phyloP scores from a whole-genome alignment of 2,113 vertebrate species.

The Pungitius pungitius region DNA sequence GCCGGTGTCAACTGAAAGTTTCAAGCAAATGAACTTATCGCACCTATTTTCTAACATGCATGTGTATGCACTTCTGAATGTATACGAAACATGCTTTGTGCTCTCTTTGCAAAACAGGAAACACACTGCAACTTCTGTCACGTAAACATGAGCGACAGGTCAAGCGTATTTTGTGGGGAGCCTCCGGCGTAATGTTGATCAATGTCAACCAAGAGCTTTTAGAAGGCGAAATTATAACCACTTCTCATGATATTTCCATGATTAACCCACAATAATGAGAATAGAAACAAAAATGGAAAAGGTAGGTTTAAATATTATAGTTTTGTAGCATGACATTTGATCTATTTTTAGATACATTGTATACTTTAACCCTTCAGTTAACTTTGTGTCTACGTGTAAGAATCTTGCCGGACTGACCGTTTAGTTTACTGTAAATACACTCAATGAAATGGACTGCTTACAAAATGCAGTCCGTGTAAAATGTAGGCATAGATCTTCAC shows the following conservation, averaged over 20 bases:
- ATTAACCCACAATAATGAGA: neutral
- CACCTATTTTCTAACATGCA: slow-evolving; percentile 47
- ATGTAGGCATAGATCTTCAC: slow-evolving; percentile 27
- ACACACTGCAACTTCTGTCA: neutral
- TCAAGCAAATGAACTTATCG: slow-evolving; percentile 8
- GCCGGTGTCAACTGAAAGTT: slow-evolving; percentile 19
- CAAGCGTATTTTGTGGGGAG: neutral
- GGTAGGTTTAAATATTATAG: neutral
- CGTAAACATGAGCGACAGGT: neutral
- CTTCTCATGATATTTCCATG: neutral
- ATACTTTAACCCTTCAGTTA: neutral
- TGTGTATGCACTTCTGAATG: slow-evolving; percentile 52
- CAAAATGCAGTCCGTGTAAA: slow-evolving; percentile 23
- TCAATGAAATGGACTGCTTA: slow-evolving; percentile 12
- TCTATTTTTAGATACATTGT: neutral
- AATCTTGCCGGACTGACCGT: slow-evolving; percentile 16
- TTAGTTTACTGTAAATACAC: slow-evolving; percentile 26
- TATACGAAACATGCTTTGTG: slow-evolving; percentile 57
- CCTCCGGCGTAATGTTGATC: neutral
- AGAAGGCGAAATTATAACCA: neutral
- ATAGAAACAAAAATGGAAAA: neutral
- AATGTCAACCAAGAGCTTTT: neutral
- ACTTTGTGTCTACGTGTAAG: slow-evolving; percentile 13
- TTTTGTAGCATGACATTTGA: neutral
- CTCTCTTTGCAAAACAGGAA: slow-evolving; percentile 41